These are phyloP conservation scores for Melierax canorus DNA, from an alignment of 2,113 vertebrate species.

Conservation along the genomic window DNA sequence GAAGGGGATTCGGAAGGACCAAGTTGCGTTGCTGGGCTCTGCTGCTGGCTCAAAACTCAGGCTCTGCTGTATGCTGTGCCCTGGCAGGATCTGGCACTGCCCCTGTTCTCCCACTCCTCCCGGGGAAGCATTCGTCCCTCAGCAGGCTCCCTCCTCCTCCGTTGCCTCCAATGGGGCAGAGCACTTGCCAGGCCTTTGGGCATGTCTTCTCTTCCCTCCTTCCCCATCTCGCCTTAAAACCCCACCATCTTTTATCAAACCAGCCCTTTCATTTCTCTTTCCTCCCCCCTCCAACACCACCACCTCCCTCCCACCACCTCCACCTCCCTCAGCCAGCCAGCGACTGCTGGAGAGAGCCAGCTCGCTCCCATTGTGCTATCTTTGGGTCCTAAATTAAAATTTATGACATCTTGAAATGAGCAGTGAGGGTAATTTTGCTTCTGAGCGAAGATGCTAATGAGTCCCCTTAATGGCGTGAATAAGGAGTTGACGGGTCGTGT, in stretches of 20 bases:
- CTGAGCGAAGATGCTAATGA: conserved; percentile 84
- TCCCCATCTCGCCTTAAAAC: neutral
- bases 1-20: fast-evolving
- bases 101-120: neutral
- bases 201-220: neutral
- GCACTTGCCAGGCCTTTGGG: neutral
- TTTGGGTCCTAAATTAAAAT: conserved; percentile 85
- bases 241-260: neutral
- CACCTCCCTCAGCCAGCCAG: conserved; percentile 24
- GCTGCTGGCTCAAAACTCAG: neutral
- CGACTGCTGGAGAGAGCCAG: conserved; percentile 50
- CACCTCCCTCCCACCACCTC: conserved; percentile 14
- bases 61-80: neutral
- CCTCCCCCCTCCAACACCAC: neutral
- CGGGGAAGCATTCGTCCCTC: neutral
- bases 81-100: neutral
- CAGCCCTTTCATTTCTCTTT: conserved; percentile 24
- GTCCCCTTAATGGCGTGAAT: conserved; percentile 81
- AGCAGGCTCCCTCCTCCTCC: neutral
- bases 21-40: neutral
- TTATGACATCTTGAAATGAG: conserved; percentile 86
- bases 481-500: conserved; percentile 82
- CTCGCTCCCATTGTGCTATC: conserved; percentile 78
- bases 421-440: conserved; percentile 84
- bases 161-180: fast-evolving